phyloP scores from a whole-genome alignment of 1,140 invertebrate species.

The Drosophila arawakana region DNA sequence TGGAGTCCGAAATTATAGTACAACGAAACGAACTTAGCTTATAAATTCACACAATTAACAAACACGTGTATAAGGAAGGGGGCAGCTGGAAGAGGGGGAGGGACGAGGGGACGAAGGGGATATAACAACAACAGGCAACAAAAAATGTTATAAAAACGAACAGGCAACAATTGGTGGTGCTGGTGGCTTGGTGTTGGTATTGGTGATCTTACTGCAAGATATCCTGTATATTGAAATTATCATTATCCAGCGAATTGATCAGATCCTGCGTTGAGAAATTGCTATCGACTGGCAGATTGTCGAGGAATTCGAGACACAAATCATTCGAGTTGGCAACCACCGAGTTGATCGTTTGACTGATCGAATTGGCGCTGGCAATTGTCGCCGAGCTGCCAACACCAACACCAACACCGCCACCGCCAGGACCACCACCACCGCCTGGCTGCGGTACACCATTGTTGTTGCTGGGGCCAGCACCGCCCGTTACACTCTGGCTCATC shows the following conservation, averaged over 20 bases:
- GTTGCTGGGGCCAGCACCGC: conserved; percentile 63
- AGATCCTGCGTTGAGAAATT: conserved; percentile 91
- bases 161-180: conserved; percentile 69
- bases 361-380: conserved; percentile 84
- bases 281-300: conserved; percentile 90
- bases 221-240: conserved; percentile 81
- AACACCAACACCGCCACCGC: conserved; percentile 30
- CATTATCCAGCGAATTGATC: conserved; percentile 87
- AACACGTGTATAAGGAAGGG: conserved; percentile 48
- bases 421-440: conserved; percentile 25
- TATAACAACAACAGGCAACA: conserved; percentile 79
- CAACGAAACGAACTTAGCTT: conserved; percentile 68
- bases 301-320: conserved; percentile 92
- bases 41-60: conserved; percentile 73
- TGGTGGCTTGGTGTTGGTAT: conserved; percentile 25
- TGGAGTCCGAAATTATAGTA: conserved; percentile 69
- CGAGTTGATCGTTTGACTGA: conserved; percentile 85
- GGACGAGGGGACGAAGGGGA: background rate
- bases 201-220: conserved; percentile 71
- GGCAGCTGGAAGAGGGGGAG: background rate
- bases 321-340: conserved; percentile 87
- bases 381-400: conserved; percentile 56
- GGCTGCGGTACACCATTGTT: conserved; percentile 58
- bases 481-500: conserved; percentile 70
- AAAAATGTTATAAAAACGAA: conserved; percentile 53